Percentiles rank a stretch among this genome's conserved stretches.
These are phyloP conservation scores for Bombus polaris DNA, from an alignment of 1,140 invertebrate species.

Conservation along the genomic window DNA sequence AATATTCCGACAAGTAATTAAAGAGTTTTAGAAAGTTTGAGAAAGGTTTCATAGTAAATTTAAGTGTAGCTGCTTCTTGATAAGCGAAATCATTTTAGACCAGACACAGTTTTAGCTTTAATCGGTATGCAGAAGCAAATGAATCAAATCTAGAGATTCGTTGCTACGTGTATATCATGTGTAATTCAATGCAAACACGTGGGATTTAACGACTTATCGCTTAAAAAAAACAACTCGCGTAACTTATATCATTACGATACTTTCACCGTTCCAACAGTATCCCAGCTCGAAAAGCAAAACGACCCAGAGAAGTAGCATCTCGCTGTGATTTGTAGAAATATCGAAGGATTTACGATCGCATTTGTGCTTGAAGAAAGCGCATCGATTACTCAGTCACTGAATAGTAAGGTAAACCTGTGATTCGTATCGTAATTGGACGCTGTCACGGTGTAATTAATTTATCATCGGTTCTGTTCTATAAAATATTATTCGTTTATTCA, in stretches of 20 bases:
- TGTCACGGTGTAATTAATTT: conserved; percentile 12
- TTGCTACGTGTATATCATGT: neutral
- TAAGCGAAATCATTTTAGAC: neutral
- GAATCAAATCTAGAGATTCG: neutral
- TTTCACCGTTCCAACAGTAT: neutral
- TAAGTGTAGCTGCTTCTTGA: neutral
- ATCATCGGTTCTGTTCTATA: neutral
- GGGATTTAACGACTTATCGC: neutral
- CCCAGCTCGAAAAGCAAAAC: neutral
- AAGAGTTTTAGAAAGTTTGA: neutral
- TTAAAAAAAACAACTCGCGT: neutral
- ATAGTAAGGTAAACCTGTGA: conserved; percentile 15
- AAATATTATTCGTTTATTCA: neutral
- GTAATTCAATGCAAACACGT: neutral
- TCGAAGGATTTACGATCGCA: neutral
- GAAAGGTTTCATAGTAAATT: neutral
- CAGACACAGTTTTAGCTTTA: neutral
- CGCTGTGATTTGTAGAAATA: neutral
- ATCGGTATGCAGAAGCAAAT: neutral
- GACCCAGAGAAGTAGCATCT: neutral
- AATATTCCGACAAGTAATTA: neutral
- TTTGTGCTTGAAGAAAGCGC: neutral
- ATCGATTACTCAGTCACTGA: too few relatives aligned
- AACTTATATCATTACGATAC: neutral
- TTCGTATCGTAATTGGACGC: conserved; percentile 5